Conservation (phyloP, 2,113 vertebrate species). For the Anhinga rufa region DNA sequence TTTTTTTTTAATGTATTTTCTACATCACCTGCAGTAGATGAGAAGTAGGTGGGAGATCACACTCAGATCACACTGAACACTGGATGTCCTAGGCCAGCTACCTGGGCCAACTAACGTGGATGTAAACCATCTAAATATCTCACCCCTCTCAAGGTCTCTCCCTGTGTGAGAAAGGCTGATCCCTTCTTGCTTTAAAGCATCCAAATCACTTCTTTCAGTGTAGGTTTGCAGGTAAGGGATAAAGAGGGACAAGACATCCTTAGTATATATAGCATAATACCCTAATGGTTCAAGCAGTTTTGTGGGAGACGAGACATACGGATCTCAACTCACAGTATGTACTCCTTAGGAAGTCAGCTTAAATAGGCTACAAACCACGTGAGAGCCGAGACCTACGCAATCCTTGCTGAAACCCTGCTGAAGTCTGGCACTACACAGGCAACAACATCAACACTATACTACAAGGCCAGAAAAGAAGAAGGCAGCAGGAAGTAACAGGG, state of each 20-base stretch:
- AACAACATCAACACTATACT: rapidly evolving
- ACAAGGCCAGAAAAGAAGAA: background rate
- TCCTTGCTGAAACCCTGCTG: background rate
- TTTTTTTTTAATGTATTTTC: background rate
- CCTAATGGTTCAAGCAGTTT: background rate
- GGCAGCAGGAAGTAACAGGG: background rate
- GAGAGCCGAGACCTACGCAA: rapidly evolving
- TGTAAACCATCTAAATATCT: background rate
- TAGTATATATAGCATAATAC: background rate
- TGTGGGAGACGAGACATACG: background rate
- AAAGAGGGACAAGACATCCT: background rate
- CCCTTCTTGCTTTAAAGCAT: background rate
- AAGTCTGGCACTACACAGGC: background rate
- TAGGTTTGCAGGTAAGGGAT: background rate
- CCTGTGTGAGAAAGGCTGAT: background rate
- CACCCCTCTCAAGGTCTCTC: background rate
- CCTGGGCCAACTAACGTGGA: background rate
- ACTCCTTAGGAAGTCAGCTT: background rate
- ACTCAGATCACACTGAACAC: background rate
- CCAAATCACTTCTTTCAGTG: background rate
- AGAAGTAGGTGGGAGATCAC: background rate
- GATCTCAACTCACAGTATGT: background rate
- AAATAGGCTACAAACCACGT: background rate
- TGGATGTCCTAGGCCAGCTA: background rate
- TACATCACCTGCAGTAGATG: background rate